Percentiles rank a stretch among this genome's conserved stretches.
phyloP scores from a whole-genome alignment of 2,888 invertebrate species.

The Drosophila sordidapex region DNA sequence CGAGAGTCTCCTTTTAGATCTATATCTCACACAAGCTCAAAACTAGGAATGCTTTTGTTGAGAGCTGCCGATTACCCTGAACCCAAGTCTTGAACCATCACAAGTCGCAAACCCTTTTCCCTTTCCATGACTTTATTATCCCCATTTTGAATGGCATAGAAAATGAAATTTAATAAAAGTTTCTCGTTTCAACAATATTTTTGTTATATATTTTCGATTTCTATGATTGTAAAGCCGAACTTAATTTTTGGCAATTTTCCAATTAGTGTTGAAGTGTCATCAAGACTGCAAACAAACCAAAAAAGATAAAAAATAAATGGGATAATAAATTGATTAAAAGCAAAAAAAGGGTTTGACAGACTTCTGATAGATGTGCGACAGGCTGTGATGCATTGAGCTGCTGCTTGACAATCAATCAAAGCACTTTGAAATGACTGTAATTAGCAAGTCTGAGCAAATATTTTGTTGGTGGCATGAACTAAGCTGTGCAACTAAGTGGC shows the following conservation, averaged over 20 bases:
- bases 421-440: constrained; percentile 8
- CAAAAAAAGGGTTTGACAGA: constrained; percentile 13
- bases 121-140: neutral
- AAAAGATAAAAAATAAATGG: neutral
- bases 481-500: neutral
- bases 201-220: no score
- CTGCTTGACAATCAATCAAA: neutral
- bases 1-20: neutral
- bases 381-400: constrained; percentile 22
- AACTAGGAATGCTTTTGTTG: neutral
- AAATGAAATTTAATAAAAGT: neutral
- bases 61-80: neutral
- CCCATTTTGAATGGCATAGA: neutral
- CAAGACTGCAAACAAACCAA: neutral
- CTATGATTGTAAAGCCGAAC: neutral
- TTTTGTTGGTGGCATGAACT: neutral
- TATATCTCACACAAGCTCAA: neutral
- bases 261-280: neutral
- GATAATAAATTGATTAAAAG: neutral
- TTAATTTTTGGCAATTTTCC: neutral
- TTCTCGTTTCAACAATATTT: neutral
- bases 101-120: neutral
- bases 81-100: neutral
- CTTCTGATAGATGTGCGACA: constrained; percentile 25
- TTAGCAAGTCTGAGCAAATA: neutral